Conservation (phyloP, 2,888 invertebrate species). For the Aphidius colemani region DNA sequence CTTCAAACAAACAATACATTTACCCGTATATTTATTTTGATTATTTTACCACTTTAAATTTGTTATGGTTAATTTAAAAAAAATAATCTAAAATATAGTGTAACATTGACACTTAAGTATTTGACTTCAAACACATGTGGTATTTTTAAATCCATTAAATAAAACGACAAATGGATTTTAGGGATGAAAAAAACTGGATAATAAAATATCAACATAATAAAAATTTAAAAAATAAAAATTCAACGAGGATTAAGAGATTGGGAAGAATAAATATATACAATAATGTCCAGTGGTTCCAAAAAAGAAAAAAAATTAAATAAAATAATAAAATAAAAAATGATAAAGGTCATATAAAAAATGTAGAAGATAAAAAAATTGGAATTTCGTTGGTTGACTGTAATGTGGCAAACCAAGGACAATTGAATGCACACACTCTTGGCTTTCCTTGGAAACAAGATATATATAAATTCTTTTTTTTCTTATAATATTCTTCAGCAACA, state of each 20-base stretch:
- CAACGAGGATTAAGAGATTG: neutral
- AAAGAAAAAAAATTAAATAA: neutral
- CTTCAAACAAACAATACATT: no score
- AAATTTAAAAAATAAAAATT: neutral
- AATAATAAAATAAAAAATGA: neutral
- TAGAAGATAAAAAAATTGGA: conserved; percentile 14
- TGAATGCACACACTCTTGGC: conserved; percentile 8
- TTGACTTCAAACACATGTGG: no score
- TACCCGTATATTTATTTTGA: no score
- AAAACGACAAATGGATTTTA: no score
- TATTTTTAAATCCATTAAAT: no score
- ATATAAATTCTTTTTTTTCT: neutral
- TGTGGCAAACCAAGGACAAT: conserved; percentile 15
- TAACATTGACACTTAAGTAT: no score
- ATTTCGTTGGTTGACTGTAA: conserved; percentile 11
- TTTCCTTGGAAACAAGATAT: neutral
- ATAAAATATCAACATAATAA: neutral
- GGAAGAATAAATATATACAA: neutral
- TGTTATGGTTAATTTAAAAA: no score
- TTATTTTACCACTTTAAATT: no score
- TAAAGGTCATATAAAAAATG: neutral
- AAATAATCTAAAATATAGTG: no score
- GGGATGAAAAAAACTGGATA: no score
- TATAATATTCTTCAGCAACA: neutral
- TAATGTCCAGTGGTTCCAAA: no score